Conservation (phyloP, 2,888 invertebrate species). For the Drosophila vallismaia region DNA sequence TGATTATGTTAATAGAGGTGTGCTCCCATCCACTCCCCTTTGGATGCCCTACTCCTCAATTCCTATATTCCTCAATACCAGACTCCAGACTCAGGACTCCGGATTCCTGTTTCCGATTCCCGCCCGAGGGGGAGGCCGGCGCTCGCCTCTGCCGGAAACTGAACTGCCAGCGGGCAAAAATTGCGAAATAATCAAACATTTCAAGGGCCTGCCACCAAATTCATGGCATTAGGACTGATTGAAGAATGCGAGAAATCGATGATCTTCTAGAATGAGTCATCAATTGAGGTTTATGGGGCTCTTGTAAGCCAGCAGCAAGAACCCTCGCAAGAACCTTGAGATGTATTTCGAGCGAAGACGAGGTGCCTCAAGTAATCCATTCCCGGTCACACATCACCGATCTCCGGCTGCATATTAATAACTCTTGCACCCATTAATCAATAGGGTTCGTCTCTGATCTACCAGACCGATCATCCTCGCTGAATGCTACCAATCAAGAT, state of each 20-base stretch:
- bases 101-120: constrained; percentile 34
- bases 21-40: constrained; percentile 48
- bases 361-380: constrained; percentile 22
- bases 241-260: constrained; percentile 33
- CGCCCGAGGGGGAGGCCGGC: constrained; percentile 51
- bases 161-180: constrained; percentile 66
- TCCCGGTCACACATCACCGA: constrained; percentile 13
- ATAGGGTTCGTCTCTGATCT: constrained; percentile 23
- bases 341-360: not conserved
- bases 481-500: constrained; percentile 39
- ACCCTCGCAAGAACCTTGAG: not conserved
- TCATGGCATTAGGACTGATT: constrained; percentile 34
- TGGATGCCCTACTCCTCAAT: constrained; percentile 23
- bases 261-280: constrained; percentile 43
- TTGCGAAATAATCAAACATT: constrained; percentile 50
- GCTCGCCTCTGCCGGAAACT: constrained; percentile 77
- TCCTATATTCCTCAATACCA: too few species aligned
- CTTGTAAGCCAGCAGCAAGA: too few species aligned
- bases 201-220: constrained; percentile 38
- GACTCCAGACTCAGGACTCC: not conserved
- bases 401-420: constrained; percentile 13
- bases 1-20: constrained; percentile 82
- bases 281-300: not conserved
- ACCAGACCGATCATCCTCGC: constrained; percentile 38
- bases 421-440: constrained; percentile 34